These are phyloP conservation scores for Pterois miles DNA, from an alignment of 2,797 vertebrate genomes.

Conservation along the genomic window DNA sequence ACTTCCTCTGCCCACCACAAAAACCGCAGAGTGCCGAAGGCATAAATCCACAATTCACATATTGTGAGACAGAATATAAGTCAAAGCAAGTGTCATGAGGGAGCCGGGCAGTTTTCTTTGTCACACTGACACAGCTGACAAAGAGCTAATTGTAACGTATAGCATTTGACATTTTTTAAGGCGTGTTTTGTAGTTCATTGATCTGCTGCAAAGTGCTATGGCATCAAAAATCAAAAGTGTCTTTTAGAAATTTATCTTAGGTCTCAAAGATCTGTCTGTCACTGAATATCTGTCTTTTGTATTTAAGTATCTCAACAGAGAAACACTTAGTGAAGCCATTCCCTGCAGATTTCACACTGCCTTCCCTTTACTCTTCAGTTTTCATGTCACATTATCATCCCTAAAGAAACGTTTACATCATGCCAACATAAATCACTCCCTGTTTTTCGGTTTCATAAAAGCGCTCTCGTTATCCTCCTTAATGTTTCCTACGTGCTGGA, in stretches of 20 bases:
- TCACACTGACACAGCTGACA: slow-evolving; percentile 34
- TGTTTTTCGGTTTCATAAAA: slow-evolving; percentile 37
- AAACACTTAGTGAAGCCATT: neutral
- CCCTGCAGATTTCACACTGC: neutral
- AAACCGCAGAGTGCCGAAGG: slow-evolving; percentile 30
- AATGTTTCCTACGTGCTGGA: slow-evolving; percentile 18
- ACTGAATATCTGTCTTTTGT: slow-evolving; percentile 2
- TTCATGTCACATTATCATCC: slow-evolving; percentile 33
- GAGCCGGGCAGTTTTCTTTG: slow-evolving; percentile 14
- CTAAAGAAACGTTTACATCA: slow-evolving; percentile 24
- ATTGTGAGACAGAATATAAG: slow-evolving; percentile 28
- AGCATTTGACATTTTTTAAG: neutral
- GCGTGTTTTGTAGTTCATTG: neutral
- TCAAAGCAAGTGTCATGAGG: slow-evolving; percentile 23
- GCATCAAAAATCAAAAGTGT: neutral
- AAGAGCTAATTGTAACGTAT: slow-evolving; percentile 14
- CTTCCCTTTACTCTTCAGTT: slow-evolving; percentile 11
- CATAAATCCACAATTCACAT: slow-evolving; percentile 33
- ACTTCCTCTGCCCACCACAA: slow-evolving; percentile 47
- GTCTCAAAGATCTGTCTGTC: neutral
- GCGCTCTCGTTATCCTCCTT: slow-evolving; percentile 29
- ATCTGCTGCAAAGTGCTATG: neutral
- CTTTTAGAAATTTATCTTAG: neutral
- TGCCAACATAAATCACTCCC: slow-evolving; percentile 43
- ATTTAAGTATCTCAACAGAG: neutral